Evolutionary conservation across 1,140 invertebrate species (phyloP), one percentile per base, ranked within the genome.

Genomic region (Aphis gossypii): DNA sequence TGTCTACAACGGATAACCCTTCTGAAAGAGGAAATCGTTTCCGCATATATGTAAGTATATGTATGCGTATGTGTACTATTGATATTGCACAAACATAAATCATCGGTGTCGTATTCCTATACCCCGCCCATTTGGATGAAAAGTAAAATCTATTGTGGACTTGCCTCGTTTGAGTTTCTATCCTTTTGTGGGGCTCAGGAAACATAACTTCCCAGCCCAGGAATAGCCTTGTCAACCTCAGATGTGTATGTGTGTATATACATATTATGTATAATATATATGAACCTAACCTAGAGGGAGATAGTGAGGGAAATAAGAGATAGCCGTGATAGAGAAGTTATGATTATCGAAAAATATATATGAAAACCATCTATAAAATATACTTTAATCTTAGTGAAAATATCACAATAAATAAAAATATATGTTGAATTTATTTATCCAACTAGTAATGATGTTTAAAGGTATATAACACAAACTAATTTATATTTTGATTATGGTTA

Each of bases 101-200:
- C 86, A 88, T 88, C 86, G 86, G 46, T 88, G 86, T 51, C 86
- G 11, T 35, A 51, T 88, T 51, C 86, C 84, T n/a, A 46, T 46
- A 51, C 46, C 44, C 86, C 86, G 46, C 86, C 86, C 44, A 21
- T 88, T 88, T 23, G 30, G 46, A 88, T 51, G 86, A 51, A 51
- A 88, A 88, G 86, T 88, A 88, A 88, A 88, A 88, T 51, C 86
- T 51, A 51, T 88, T 51, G 86, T 88, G 46, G 86, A 51, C n/a
- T 46, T 88, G 46, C 86, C 18, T 20, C 46, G 86, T 88, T 88
- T 21, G 86, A 35, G n/a, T 88, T 88, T 88, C 86, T 88, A 88
- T 88, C 86, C 46, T 51, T 88, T 88, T 88, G 46, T 88, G 44
- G 46, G n/a, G 30, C 86, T 51, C 86, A 21, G 86, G 23, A 48